Evolutionary conservation across 2,888 invertebrate genomes (phyloP).

Genomic region (Zaprionus bogoriensis): DNA sequence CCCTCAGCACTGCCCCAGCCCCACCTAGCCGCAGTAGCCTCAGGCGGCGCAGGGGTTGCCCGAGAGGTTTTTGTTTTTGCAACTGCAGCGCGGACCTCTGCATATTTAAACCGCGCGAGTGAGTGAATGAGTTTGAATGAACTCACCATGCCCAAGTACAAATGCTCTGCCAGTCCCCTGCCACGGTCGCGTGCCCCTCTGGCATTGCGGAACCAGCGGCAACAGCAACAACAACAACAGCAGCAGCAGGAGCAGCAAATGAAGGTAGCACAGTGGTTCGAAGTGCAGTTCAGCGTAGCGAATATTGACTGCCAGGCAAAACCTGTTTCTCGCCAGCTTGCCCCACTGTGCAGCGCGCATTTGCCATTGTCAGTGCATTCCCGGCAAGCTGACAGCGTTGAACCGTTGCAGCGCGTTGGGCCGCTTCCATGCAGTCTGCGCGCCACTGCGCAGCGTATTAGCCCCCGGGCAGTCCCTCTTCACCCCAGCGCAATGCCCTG

Average conservation of each 20-base stretch:
- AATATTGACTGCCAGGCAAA: no score
- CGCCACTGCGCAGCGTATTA: conserved; percentile 30
- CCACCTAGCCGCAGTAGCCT: not conserved
- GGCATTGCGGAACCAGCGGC: no score
- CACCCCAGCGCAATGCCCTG: not conserved
- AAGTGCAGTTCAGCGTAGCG: no score
- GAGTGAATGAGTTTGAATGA: conserved; percentile 79
- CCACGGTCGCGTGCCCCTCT: not conserved
- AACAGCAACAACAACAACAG: not conserved
- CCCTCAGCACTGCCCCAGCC: not conserved
- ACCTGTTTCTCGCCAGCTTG: no score
- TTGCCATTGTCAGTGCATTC: conserved; percentile 7
- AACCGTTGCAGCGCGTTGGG: conserved; percentile 13
- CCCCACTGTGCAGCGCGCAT: conserved; percentile 33
- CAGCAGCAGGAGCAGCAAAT: conserved; percentile 33
- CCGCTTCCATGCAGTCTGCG: conserved; percentile 18
- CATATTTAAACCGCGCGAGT: conserved; percentile 73
- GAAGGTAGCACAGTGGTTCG: conserved; percentile 35
- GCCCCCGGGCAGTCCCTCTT: conserved; percentile 11
- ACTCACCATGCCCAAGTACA: conserved; percentile 68
- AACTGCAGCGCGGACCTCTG: conserved; percentile 67
- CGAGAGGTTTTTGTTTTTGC: conserved; percentile 42
- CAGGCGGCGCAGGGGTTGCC: not conserved
- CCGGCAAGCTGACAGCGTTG: conserved; percentile 1
- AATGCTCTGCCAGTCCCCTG: conserved; percentile 28